phyloP scores from a whole-genome alignment of 2,113 vertebrate species.

The Numida meleagris region DNA sequence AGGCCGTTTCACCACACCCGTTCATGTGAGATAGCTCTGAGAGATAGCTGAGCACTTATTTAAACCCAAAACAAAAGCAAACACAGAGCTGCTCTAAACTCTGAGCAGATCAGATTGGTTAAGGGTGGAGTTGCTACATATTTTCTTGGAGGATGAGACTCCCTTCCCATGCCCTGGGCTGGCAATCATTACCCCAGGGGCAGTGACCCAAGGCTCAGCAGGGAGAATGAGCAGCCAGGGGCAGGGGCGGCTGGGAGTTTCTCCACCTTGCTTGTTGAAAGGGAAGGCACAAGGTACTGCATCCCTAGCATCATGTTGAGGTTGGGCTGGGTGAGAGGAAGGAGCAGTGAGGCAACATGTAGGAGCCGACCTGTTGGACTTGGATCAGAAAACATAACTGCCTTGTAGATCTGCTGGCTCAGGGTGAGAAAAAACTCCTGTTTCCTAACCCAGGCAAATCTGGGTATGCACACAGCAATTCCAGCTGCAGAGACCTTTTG shows the following conservation, averaged over 20 bases:
- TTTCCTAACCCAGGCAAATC: neutral
- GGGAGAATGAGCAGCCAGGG: neutral
- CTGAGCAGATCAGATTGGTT: neutral
- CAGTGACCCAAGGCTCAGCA: neutral
- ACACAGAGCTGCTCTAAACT: neutral
- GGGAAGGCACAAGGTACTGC: fast-evolving
- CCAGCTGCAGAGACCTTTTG: neutral
- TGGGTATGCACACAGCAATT: neutral
- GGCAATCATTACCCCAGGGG: neutral
- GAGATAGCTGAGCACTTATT: constrained; percentile 10
- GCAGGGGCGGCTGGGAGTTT: neutral
- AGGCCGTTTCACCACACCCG: constrained; percentile 9
- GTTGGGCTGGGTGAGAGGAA: fast-evolving
- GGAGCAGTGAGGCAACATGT: neutral
- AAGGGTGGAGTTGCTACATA: neutral
- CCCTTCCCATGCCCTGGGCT: neutral
- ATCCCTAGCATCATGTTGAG: neutral
- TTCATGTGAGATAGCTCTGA: constrained; percentile 17
- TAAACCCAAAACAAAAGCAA: constrained; percentile 44
- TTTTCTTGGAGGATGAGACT: neutral
- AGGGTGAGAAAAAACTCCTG: neutral
- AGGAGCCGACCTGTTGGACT: neutral
- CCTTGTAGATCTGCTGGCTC: neutral
- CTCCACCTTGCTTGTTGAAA: neutral
- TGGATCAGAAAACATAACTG: neutral